These are phyloP conservation scores for Abrostola triplasia DNA, from an alignment of 2,888 invertebrate genomes.

Conservation along the genomic window DNA sequence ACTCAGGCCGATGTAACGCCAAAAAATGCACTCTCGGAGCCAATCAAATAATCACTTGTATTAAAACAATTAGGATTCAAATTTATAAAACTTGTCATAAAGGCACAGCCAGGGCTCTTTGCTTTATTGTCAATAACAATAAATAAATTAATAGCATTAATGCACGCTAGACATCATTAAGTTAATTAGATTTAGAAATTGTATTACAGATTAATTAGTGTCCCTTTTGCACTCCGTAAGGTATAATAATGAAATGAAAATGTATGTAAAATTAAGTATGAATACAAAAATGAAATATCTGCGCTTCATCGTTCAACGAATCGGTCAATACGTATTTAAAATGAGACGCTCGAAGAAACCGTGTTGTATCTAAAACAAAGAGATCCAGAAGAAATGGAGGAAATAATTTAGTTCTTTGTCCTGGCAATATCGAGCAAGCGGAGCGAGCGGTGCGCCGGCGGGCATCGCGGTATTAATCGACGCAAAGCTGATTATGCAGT, in stretches of 20 bases:
- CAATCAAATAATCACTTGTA: no score
- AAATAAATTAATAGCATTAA: no score
- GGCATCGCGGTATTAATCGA: slow-evolving; percentile 84
- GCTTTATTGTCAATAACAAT: no score
- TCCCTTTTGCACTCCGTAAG: no score
- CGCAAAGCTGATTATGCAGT: slow-evolving; percentile 84
- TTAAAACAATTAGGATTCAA: slow-evolving; percentile 15
- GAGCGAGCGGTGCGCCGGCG: slow-evolving; percentile 65
- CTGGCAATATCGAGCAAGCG: slow-evolving; percentile 79
- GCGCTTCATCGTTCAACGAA: slow-evolving; percentile 27
- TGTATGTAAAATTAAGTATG: not conserved
- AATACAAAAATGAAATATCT: slow-evolving; percentile 28
- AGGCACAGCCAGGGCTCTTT: no score
- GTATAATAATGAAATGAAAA: not conserved
- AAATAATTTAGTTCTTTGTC: slow-evolving; percentile 86
- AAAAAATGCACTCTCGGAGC: no score
- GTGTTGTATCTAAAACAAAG: slow-evolving; percentile 78
- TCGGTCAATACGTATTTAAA: slow-evolving; percentile 28
- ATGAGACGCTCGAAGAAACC: slow-evolving; percentile 49
- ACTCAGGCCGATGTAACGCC: no score
- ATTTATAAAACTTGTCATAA: slow-evolving; percentile 6
- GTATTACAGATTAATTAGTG: no score
- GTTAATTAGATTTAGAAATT: no score
- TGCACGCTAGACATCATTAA: no score
- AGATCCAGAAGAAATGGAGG: slow-evolving; percentile 78